phyloP scores from a whole-genome alignment of 1,140 invertebrate species.

The Drosophila pachea region DNA sequence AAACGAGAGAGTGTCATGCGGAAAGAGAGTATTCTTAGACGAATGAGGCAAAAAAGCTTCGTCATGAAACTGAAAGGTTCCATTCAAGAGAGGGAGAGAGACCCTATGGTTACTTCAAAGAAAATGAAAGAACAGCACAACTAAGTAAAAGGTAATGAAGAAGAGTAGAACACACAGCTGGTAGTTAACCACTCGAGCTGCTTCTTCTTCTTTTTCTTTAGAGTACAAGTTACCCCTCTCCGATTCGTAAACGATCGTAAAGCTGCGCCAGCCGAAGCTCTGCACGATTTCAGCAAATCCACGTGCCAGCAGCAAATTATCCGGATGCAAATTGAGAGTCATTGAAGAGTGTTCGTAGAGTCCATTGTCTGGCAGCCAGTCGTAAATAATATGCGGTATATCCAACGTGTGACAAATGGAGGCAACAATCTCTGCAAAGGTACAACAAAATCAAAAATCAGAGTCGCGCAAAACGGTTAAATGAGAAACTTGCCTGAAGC shows the following conservation, averaged over 20 bases:
- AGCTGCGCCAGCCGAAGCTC: conserved; percentile 88
- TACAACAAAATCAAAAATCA: not conserved
- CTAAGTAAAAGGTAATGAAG: no score
- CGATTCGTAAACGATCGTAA: conserved; percentile 90
- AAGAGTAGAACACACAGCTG: no score
- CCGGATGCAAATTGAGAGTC: conserved; percentile 87
- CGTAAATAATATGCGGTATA: conserved; percentile 86
- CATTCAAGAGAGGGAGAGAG: no score
- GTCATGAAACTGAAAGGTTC: no score
- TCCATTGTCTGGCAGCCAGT: conserved; percentile 83
- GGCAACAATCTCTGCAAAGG: conserved; percentile 82
- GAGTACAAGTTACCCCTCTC: conserved; percentile 83
- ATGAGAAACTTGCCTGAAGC: conserved; percentile 80
- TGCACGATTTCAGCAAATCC: conserved; percentile 86
- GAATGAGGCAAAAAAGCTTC: no score
- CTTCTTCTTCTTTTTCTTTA: no score
- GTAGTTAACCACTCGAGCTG: no score
- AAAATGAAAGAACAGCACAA: no score
- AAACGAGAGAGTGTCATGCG: no score
- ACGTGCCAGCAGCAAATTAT: conserved; percentile 84
- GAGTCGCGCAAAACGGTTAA: not conserved
- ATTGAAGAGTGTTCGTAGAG: conserved; percentile 78
- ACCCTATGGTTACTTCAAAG: no score
- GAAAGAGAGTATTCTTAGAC: no score
- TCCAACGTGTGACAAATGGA: conserved; percentile 86